Evolutionary conservation across 37 sponge, comb jelly and placozoan species (phyloP).

Genomic region (Hormiphora californensis): DNA sequence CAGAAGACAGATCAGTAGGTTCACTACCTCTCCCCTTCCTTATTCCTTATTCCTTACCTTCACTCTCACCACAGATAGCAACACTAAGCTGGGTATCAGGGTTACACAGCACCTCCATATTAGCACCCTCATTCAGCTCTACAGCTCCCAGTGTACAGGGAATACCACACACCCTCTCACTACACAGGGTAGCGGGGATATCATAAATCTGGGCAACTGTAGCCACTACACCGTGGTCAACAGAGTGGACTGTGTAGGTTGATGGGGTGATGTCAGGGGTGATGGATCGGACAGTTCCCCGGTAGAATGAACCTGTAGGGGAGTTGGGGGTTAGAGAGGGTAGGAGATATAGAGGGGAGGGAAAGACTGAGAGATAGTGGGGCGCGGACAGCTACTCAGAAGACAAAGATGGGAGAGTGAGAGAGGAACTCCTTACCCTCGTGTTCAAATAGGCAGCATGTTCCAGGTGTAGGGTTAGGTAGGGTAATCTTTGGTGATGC

Average conservation of each 20-base stretch:
- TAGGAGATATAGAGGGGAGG: too few relatives aligned
- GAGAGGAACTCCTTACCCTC: background rate
- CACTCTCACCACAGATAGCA: background rate
- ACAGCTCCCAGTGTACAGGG: background rate
- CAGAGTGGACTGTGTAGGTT: constrained; percentile 20
- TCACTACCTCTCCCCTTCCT: too few relatives aligned
- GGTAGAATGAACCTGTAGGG: too few relatives aligned
- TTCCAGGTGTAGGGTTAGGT: background rate
- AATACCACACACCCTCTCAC: background rate
- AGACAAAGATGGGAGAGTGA: background rate
- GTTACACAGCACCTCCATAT: background rate
- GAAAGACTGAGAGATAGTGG: background rate
- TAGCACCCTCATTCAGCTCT: background rate
- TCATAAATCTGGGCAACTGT: background rate
- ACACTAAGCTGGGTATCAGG: background rate
- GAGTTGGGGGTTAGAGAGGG: too few relatives aligned
- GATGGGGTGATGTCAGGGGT: background rate
- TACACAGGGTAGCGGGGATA: background rate
- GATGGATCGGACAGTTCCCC: background rate
- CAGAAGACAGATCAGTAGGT: too few relatives aligned
- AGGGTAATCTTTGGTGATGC: background rate
- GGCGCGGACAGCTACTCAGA: background rate
- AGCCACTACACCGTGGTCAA: background rate
- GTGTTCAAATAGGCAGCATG: background rate
- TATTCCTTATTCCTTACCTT: background rate